These are phyloP conservation scores for Spatulosminthurus flaviceps DNA, from an alignment of 2,888 invertebrate genomes.

Conservation along the genomic window DNA sequence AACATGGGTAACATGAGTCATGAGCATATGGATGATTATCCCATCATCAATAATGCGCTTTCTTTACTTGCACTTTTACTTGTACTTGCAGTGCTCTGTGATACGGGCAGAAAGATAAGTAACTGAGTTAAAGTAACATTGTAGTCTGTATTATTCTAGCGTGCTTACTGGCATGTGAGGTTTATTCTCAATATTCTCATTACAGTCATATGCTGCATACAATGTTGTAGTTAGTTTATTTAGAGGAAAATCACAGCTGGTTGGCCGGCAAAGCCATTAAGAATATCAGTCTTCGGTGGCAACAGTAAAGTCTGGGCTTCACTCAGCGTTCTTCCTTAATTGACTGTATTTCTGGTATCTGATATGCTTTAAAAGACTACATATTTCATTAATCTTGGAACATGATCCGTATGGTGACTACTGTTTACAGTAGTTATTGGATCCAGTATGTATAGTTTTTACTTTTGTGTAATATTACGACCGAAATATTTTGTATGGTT, in stretches of 20 bases:
- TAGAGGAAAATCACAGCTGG: slow-evolving; percentile 14
- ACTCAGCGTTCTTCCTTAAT: slow-evolving; percentile 14
- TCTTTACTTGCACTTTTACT: background rate
- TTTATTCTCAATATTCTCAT: background rate
- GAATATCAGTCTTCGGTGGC: slow-evolving; percentile 2
- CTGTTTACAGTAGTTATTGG: background rate
- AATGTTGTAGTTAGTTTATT: slow-evolving; percentile 12
- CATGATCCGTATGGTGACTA: background rate
- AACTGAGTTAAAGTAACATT: slow-evolving; percentile 13
- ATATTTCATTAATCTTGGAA: background rate
- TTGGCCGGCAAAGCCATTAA: slow-evolving; percentile 7
- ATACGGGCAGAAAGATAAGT: slow-evolving; percentile 7
- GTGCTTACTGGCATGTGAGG: background rate
- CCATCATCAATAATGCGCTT: slow-evolving; percentile 6
- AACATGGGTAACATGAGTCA: background rate
- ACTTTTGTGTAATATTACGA: no score
- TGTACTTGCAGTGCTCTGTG: background rate
- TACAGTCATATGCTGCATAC: background rate
- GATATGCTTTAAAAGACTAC: background rate
- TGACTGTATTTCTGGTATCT: slow-evolving; percentile 4
- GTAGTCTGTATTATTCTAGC: background rate
- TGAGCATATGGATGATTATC: background rate
- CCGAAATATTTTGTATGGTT: no score
- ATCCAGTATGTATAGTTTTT: no score
- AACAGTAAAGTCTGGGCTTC: slow-evolving; percentile 1